A percentile compares a stretch with the other conserved stretches of the same genome.
phyloP scores from a whole-genome alignment of 2,797 vertebrate genomes.

The Scarus forsteni region DNA sequence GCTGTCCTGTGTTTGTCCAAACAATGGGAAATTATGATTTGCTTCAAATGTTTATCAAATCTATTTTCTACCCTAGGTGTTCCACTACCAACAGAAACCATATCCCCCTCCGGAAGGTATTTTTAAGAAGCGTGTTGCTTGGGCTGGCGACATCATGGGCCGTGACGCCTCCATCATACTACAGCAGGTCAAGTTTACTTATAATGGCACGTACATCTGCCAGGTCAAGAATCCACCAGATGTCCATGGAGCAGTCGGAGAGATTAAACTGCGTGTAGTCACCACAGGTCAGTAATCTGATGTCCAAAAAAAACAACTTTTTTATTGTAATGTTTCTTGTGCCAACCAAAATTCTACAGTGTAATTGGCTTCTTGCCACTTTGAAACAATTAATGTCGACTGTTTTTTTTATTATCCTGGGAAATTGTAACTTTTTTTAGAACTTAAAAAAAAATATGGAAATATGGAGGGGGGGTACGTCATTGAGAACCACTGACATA shows the following conservation, averaged over 20 bases:
- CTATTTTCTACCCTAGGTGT: slow-evolving; percentile 79
- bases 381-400: too few species aligned
- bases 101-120: slow-evolving; percentile 80
- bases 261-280: slow-evolving; percentile 89
- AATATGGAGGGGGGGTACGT: too few species aligned
- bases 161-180: slow-evolving; percentile 90
- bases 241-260: slow-evolving; percentile 86
- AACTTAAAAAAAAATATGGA: too few species aligned
- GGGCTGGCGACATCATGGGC: slow-evolving; percentile 89
- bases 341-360: too few species aligned
- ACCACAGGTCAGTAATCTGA: slow-evolving; percentile 74
- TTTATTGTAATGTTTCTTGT: too few species aligned
- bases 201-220: slow-evolving; percentile 93
- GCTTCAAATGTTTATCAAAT: not conserved
- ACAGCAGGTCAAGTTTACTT: slow-evolving; percentile 87
- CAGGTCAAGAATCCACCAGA: slow-evolving; percentile 93
- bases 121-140: slow-evolving; percentile 86
- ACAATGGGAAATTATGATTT: not conserved
- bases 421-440: too few species aligned
- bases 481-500: too few species aligned
- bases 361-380: too few species aligned
- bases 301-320: not conserved
- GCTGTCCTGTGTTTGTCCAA: too few species aligned
- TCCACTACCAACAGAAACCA: slow-evolving; percentile 86
- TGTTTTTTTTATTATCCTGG: too few species aligned